Evolutionary conservation across 2,797 vertebrate species (phyloP).

Genomic region (Typhlichthys eigenmanni): DNA sequence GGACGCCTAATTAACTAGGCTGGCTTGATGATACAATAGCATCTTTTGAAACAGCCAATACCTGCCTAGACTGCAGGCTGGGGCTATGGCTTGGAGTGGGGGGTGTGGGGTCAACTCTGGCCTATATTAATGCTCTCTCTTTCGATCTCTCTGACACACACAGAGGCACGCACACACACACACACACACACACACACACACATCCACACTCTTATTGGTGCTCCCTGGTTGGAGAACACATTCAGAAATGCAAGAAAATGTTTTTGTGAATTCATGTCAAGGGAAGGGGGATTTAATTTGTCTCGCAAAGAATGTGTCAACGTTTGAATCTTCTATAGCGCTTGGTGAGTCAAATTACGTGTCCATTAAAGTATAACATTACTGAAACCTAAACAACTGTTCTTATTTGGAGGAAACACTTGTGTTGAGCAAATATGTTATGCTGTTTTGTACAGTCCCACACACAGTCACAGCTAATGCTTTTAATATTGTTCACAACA

Average conservation of each 20-base stretch:
- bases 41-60: conserved; percentile 71
- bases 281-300: background rate
- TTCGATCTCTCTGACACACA: background rate
- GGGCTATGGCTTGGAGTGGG: conserved; percentile 8
- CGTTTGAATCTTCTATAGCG: no score
- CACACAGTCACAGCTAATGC: background rate
- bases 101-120: conserved; percentile 11
- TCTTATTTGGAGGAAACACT: background rate
- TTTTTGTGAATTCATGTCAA: background rate
- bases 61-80: conserved; percentile 42
- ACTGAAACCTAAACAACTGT: background rate
- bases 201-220: conserved; percentile 2
- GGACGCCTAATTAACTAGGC: conserved; percentile 66
- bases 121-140: conserved; percentile 5
- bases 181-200: no score
- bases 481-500: no score
- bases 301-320: background rate
- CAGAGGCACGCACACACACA: background rate
- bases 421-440: background rate
- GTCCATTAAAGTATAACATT: background rate
- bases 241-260: background rate
- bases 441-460: conserved; percentile 7
- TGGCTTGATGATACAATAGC: conserved; percentile 67
- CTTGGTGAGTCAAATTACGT: background rate
- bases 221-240: conserved; percentile 1